Conservation (phyloP, 2,888 invertebrate species). For the Fragum fragum region DNA sequence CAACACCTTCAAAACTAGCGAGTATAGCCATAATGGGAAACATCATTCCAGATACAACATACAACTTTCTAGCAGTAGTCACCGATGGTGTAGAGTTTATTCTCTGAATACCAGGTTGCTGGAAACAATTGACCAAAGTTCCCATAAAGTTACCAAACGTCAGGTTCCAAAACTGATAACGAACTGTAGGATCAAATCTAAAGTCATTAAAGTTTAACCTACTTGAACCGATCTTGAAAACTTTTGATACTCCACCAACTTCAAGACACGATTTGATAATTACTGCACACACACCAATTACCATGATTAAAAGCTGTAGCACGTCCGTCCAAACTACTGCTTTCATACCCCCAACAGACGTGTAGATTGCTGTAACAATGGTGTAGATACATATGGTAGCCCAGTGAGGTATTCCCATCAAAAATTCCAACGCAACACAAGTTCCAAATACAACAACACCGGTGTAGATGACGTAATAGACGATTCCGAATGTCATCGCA, state of each 20-base stretch:
- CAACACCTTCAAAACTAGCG: constrained; percentile 37
- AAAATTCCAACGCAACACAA: constrained; percentile 35
- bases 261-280: constrained; percentile 27
- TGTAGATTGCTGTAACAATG: constrained; percentile 21
- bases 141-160: background rate
- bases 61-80: background rate
- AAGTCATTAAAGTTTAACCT: constrained; percentile 35
- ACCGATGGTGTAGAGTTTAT: constrained; percentile 19
- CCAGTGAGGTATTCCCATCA: constrained; percentile 41
- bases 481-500: constrained; percentile 7
- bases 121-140: background rate
- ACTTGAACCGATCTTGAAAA: background rate
- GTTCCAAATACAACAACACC: constrained; percentile 32
- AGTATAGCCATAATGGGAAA: background rate
- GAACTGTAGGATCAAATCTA: constrained; percentile 38
- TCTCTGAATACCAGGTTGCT: constrained; percentile 35
- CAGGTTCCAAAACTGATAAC: constrained; percentile 9
- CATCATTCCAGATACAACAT: constrained; percentile 19
- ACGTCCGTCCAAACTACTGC: constrained; percentile 53
- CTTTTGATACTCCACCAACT: constrained; percentile 18
- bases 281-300: constrained; percentile 10
- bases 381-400: constrained; percentile 35
- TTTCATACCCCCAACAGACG: constrained; percentile 44
- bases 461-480: constrained; percentile 39
- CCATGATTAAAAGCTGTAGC: constrained; percentile 42